phyloP scores from a whole-genome alignment of 2,888 invertebrate genomes.

The Drosophila paranaensis region DNA sequence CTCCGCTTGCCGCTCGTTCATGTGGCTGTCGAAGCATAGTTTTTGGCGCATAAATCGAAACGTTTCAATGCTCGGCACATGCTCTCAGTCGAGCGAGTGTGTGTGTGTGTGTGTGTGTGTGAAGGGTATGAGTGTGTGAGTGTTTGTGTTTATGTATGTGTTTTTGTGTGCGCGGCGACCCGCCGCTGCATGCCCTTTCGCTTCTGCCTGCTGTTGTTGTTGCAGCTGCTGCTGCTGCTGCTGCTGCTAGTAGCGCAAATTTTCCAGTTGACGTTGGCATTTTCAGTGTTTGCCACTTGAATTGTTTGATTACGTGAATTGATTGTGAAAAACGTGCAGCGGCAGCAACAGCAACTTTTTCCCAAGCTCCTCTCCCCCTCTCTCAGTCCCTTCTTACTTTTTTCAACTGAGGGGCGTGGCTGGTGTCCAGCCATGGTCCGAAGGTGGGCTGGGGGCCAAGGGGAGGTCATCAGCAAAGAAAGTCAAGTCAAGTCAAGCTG shows the following conservation, averaged over 20 bases:
- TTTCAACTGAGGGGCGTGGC: conserved; percentile 17
- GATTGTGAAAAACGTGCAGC: conserved; percentile 81
- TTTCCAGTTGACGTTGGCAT: conserved; percentile 83
- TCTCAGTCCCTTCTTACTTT: not conserved
- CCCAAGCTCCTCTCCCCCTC: not conserved
- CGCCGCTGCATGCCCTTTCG: conserved; percentile 3
- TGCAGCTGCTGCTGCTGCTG: conserved; percentile 34
- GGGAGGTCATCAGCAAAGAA: conserved; percentile 45
- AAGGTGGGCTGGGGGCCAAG: not conserved
- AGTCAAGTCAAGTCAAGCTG: conserved; percentile 36
- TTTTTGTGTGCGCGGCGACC: conserved; percentile 18
- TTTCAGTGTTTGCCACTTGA: conserved; percentile 84
- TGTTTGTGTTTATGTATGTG: conserved; percentile 16
- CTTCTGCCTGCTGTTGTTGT: conserved; percentile 43
- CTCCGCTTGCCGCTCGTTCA: conserved; percentile 64
- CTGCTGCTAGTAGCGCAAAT: conserved; percentile 70
- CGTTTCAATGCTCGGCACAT: conserved; percentile 75
- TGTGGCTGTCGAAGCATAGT: conserved; percentile 82
- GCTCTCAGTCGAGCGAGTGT: conserved; percentile 26
- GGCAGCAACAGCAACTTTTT: conserved; percentile 60
- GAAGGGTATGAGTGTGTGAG: conserved; percentile 5
- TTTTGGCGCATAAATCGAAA: conserved; percentile 83
- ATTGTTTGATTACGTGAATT: conserved; percentile 84
- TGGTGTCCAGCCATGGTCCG: conserved; percentile 9
- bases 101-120: conserved; percentile 11